Evolutionary conservation across 2,113 vertebrate genomes (phyloP).

Genomic region (Hippopotamus amphibius): DNA sequence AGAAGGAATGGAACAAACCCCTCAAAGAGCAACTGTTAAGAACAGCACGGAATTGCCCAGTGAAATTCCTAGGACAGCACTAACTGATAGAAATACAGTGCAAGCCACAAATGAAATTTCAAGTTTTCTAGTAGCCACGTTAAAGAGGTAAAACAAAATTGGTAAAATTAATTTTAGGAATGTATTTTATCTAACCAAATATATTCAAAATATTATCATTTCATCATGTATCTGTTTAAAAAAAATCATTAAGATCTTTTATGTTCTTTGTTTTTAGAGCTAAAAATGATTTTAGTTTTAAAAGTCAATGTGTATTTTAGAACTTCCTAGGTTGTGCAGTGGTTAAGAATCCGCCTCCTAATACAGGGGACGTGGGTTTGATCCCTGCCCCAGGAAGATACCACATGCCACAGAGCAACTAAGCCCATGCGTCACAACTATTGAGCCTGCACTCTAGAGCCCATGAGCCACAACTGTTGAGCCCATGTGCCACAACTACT

Average conservation of each 20-base stretch:
- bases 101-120: background rate
- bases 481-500: too few relatives aligned
- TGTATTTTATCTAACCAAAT: background rate
- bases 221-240: background rate
- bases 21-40: background rate
- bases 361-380: background rate
- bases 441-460: too few relatives aligned
- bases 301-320: background rate
- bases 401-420: too few relatives aligned
- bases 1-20: background rate
- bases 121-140: background rate
- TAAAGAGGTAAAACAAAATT: background rate
- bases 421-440: too few relatives aligned
- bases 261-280: background rate
- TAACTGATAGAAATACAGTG: background rate
- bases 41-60: background rate
- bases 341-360: background rate
- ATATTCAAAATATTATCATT: background rate
- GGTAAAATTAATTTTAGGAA: background rate
- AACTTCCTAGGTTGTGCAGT: too few relatives aligned
- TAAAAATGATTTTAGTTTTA: background rate
- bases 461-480: too few relatives aligned
- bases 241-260: background rate
- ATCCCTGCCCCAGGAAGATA: background rate
- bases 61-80: background rate